Base-by-base conservation (phyloP, 2,113 vertebrate genomes). In the Atlantisia rogersi region DNA sequence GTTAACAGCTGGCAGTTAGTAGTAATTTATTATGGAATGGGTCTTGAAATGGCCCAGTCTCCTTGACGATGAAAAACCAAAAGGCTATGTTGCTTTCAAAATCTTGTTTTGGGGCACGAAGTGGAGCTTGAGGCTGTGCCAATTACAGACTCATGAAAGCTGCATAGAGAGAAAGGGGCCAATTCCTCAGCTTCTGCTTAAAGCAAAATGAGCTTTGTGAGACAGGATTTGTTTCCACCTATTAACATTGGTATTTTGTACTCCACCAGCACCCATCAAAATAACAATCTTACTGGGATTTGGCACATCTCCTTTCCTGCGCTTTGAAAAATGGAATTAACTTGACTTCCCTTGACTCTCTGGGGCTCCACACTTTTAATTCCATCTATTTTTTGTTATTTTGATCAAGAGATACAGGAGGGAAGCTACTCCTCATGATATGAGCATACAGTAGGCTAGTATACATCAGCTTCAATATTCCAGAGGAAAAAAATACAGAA, bases 1-100 rank as follows among this genome's bases (percentile, higher is more conserved):
- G 96, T 96, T 97, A 92, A 90, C 63, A 97, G 88, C 82, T 95
- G 91, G 64, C 86, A 95, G 82, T 82, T 93, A 86, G 81, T 17
- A 90, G 62, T 22, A 65, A 94, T 94, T 97, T 97, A 59, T 69
- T 93, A 55, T 82, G 67, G 86, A 85, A 53, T 16, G 39, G 40
- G 44, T 48, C 78, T 96, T 97, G 87, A 91, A 94, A 83, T 37
- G 73, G 71, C 59, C 63, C 5, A 6, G 62, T 96, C 83, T 91
- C 93, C 82, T 93, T 92, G 83, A 59, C 15, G 35, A 82, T 93
- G 91, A 50, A 92, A 92, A 94, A 74, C 44, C 53, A 84, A 95
- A 70, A 71, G 42, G 37, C 48, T 85, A 35, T 48, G 68, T 35
- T 84, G 68, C 83, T 97, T 96, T 97, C 83, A 87, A 91, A 97